Percentiles rank a stretch among this genome's conserved stretches.
Conservation (phyloP, 2,888 invertebrate species). For the Drosophila rubida region DNA sequence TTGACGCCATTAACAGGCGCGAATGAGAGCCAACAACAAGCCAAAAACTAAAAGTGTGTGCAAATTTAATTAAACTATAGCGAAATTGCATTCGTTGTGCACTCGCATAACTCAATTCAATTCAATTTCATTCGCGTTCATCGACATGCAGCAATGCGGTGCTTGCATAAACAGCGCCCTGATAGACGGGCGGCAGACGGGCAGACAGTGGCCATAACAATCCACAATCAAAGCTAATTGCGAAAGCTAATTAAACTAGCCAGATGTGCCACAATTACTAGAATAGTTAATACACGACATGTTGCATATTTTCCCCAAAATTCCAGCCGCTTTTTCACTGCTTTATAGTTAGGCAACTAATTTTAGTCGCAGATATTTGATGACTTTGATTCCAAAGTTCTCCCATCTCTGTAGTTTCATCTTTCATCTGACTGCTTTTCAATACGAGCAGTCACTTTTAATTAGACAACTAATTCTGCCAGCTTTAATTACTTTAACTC, state of each 20-base stretch:
- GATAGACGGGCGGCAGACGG: conserved; percentile 13
- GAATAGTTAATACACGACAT: background rate
- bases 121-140: conserved; percentile 32
- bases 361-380: too few relatives aligned
- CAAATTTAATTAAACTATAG: conserved; percentile 50
- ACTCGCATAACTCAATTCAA: conserved; percentile 45
- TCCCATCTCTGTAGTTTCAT: too few relatives aligned
- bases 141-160: conserved; percentile 30
- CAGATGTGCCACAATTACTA: conserved; percentile 11
- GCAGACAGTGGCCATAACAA: conserved; percentile 10
- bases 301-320: background rate
- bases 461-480: too few relatives aligned
- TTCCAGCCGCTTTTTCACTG: too few relatives aligned
- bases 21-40: background rate
- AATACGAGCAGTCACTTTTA: too few relatives aligned
- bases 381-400: too few relatives aligned
- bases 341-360: too few relatives aligned
- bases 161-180: conserved; percentile 30
- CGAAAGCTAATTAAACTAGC: conserved; percentile 21
- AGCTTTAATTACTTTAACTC: too few relatives aligned
- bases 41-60: conserved; percentile 4
- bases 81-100: conserved; percentile 40
- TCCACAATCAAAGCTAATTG: conserved; percentile 25
- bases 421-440: too few relatives aligned
- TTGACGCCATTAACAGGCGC: conserved; percentile 10